Evolutionary conservation across 2,888 invertebrate species (phyloP).

Genomic region (Sesamia inferens): DNA sequence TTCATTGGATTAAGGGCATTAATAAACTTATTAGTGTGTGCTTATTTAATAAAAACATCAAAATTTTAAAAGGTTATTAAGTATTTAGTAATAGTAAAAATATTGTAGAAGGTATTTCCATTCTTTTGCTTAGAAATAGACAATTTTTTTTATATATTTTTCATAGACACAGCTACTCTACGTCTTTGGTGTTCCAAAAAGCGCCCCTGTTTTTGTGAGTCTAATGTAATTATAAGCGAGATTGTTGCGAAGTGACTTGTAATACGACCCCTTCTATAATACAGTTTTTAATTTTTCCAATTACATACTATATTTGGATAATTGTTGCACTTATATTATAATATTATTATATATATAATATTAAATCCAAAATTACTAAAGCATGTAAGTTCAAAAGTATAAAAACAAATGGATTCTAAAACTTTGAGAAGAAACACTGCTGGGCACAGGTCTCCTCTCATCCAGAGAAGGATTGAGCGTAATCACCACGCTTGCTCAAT

Average conservation of each 20-base stretch:
- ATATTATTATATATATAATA: neutral
- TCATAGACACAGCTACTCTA: slow-evolving; percentile 60
- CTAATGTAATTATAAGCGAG: slow-evolving; percentile 87
- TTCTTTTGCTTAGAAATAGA: neutral
- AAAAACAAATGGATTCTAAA: too few species aligned
- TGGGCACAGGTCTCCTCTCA: too few species aligned
- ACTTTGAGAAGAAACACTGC: neutral
- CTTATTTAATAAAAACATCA: neutral
- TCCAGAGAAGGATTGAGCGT: too few species aligned
- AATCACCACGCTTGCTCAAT: too few species aligned
- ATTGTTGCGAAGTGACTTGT: slow-evolving; percentile 88
- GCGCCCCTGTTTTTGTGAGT: slow-evolving; percentile 83
- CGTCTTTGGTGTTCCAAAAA: slow-evolving; percentile 56
- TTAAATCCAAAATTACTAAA: neutral
- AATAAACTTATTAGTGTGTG: neutral
- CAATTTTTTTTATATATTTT: neutral
- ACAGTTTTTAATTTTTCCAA: slow-evolving; percentile 78
- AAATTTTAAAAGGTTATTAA: neutral
- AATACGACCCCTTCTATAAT: slow-evolving; percentile 83
- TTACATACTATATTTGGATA: slow-evolving; percentile 65
- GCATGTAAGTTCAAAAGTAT: too few species aligned
- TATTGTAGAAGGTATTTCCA: neutral
- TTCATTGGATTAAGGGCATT: neutral
- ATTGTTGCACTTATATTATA: slow-evolving; percentile 32
- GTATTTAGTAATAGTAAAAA: neutral